Conservation (phyloP, 2,797 vertebrate species). For the Calcarius lapponicus region DNA sequence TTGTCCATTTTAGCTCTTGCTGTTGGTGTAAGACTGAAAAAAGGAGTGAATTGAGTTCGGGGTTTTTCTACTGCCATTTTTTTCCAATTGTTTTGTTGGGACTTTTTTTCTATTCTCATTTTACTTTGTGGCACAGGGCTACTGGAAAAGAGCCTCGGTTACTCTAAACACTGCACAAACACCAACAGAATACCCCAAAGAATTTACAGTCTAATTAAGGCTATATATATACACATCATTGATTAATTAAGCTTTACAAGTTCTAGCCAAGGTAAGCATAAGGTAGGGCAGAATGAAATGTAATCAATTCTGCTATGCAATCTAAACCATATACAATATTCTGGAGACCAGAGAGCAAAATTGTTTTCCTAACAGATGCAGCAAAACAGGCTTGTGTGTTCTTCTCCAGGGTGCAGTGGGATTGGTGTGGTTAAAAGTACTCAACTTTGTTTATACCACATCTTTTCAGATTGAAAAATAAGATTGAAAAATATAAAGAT, state of each 20-base stretch:
- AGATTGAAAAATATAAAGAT: not conserved
- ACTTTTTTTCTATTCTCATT: not conserved
- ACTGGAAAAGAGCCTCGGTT: not conserved
- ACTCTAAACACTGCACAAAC: not conserved
- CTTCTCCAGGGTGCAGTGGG: not conserved
- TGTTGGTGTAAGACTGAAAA: not conserved
- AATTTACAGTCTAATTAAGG: not conserved
- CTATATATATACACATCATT: not conserved
- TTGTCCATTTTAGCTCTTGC: not conserved
- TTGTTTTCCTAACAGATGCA: not conserved
- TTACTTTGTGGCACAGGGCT: not conserved
- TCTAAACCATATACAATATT: not conserved
- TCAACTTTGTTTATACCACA: not conserved
- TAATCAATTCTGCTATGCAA: not conserved
- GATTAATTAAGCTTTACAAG: conserved; percentile 22
- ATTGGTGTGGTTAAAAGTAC: not conserved
- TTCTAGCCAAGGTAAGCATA: not conserved
- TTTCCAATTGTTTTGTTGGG: not conserved
- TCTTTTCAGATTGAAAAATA: not conserved
- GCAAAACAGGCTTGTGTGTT: not conserved
- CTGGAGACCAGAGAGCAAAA: not conserved
- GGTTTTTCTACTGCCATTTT: not conserved
- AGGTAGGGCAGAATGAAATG: not conserved
- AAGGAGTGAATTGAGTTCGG: not conserved
- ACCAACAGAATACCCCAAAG: not conserved